phyloP scores from a whole-genome alignment of 2,113 vertebrate genomes.

The Grammatotria lemairii region DNA sequence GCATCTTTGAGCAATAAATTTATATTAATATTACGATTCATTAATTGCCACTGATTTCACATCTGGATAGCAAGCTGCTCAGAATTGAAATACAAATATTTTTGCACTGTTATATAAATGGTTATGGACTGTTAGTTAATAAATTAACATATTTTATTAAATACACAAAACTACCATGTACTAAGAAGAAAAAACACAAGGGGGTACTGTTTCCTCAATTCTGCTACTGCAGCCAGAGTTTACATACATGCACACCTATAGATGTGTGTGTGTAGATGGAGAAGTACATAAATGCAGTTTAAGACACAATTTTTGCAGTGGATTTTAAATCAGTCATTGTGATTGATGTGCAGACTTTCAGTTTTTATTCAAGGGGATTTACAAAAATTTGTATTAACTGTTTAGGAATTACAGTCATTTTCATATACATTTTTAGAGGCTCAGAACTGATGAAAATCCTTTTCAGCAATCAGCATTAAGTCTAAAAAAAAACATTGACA shows the following conservation, averaged over 20 bases:
- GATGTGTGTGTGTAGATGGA: not conserved
- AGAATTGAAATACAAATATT: not conserved
- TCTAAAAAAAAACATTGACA: not conserved
- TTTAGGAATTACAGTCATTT: not conserved
- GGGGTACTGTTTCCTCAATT: not conserved
- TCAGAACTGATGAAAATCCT: not conserved
- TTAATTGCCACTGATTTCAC: not conserved
- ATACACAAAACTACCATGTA: not conserved
- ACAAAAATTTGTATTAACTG: not conserved
- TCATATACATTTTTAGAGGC: not conserved
- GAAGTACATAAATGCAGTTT: not conserved
- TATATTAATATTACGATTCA: not conserved
- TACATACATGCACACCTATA: not conserved
- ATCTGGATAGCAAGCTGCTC: not conserved
- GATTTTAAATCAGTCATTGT: not conserved
- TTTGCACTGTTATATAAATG: not conserved
- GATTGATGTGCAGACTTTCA: not conserved
- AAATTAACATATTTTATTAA: not conserved
- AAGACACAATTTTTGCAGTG: not conserved
- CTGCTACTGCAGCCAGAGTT: not conserved
- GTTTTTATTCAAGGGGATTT: not conserved
- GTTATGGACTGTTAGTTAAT: not conserved
- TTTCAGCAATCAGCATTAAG: not conserved
- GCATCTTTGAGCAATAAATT: not conserved
- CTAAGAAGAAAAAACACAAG: slow-evolving; percentile 10